Evolutionary conservation across 2,888 invertebrate genomes (phyloP).

Genomic region (Mamestra brassicae): DNA sequence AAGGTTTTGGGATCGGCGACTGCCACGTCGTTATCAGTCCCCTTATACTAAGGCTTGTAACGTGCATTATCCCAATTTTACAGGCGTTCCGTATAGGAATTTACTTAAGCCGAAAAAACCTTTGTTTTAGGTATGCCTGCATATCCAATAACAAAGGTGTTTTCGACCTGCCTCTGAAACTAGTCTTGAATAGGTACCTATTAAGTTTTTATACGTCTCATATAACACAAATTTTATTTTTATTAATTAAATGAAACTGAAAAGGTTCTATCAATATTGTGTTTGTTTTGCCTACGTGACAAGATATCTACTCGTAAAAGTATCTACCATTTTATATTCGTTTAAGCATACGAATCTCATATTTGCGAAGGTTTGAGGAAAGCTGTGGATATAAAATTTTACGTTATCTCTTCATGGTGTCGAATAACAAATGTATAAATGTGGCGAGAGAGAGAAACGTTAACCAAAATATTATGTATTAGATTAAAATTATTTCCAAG

Average conservation of each 20-base stretch:
- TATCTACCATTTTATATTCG: neutral
- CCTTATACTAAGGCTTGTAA: conserved; percentile 12
- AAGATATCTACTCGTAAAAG: neutral
- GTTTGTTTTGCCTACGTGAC: conserved; percentile 8
- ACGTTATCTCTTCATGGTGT: conserved; percentile 30
- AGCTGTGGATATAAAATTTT: conserved; percentile 22
- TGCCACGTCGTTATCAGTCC: conserved; percentile 13
- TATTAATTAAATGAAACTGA: neutral
- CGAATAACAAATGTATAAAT: conserved; percentile 48
- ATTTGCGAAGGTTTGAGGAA: neutral
- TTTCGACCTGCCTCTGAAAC: neutral
- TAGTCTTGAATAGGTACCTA: neutral
- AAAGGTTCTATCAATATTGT: neutral
- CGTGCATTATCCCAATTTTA: neutral
- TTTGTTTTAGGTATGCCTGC: neutral
- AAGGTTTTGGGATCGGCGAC: conserved; percentile 26
- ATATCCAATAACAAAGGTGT: too few species aligned
- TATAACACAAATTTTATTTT: neutral
- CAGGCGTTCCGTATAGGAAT: conserved; percentile 9
- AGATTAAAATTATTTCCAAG: too few species aligned
- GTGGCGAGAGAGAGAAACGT: conserved; percentile 2
- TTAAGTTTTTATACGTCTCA: neutral
- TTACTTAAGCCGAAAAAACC: neutral
- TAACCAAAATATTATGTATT: conserved; percentile 20
- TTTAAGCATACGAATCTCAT: conserved; percentile 8